phyloP scores from a whole-genome alignment of 2,797 vertebrate species.

The Etheostoma perlongum region DNA sequence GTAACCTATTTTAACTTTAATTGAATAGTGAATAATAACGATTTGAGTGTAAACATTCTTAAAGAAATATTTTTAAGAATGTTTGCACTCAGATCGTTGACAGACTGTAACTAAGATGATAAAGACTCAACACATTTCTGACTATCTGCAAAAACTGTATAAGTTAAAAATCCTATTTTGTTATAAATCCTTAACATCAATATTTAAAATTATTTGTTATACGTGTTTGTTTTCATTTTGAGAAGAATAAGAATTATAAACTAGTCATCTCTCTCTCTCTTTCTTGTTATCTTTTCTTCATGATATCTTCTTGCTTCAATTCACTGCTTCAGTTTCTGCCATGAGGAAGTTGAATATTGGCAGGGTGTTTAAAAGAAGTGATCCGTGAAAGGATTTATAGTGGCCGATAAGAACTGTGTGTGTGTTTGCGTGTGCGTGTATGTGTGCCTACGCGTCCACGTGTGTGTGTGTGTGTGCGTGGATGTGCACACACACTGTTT shows the following conservation, averaged over 20 bases:
- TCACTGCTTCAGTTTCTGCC: conserved; percentile 54
- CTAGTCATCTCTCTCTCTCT: background rate
- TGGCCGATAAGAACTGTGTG: conserved; percentile 65
- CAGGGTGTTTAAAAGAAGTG: conserved; percentile 69
- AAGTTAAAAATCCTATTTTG: no score
- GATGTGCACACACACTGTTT: background rate
- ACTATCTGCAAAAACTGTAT: conserved; percentile 7
- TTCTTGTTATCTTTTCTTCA: conserved; percentile 22
- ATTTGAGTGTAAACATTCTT: no score
- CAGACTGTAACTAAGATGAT: no score
- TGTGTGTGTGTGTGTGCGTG: background rate
- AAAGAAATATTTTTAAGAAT: background rate
- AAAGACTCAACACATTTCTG: no score
- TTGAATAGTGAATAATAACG: background rate
- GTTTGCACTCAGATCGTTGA: conserved; percentile 5
- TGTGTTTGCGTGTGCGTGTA: conserved; percentile 9
- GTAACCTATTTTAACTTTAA: background rate
- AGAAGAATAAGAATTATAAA: background rate
- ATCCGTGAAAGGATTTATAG: conserved; percentile 71
- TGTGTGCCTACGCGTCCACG: conserved; percentile 15
- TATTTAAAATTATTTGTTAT: background rate
- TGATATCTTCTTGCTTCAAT: conserved; percentile 42
- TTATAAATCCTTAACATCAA: background rate
- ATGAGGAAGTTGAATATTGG: conserved; percentile 71
- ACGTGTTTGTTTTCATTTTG: conserved; percentile 14